Conservation (phyloP, 2,113 vertebrate genomes). For the Bufo bufo region DNA sequence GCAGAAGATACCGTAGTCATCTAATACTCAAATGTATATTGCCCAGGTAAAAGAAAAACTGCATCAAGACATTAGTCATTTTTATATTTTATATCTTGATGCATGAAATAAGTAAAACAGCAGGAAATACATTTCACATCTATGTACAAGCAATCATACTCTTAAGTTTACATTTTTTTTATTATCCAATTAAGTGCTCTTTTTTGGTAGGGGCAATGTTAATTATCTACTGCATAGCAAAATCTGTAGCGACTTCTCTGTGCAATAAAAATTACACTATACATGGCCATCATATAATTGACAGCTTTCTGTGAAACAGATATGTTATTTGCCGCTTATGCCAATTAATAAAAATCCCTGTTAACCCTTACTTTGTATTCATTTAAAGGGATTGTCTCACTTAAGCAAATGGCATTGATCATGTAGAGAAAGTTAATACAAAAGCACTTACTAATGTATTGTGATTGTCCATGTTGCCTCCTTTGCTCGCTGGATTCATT, state of each 20-base stretch:
- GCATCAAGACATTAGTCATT: background rate
- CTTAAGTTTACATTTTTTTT: background rate
- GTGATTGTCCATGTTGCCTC: no score
- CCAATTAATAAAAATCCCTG: no score
- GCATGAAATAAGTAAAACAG: slow-evolving; percentile 9
- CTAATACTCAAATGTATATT: background rate
- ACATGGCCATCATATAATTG: background rate
- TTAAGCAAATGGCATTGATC: background rate
- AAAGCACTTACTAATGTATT: no score
- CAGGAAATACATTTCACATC: background rate
- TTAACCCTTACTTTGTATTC: no score
- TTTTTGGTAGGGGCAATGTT: background rate
- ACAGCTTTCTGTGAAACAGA: no score
- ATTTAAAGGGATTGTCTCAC: no score
- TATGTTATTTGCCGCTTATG: no score
- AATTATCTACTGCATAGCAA: background rate
- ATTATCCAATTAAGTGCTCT: background rate
- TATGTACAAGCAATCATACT: background rate
- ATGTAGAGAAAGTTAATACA: no score
- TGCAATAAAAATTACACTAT: background rate
- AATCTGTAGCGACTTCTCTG: background rate
- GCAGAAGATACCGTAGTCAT: no score
- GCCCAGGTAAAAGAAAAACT: background rate
- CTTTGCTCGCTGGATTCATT: no score
- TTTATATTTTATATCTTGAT: slow-evolving; percentile 19